phyloP scores from a whole-genome alignment of 2,113 vertebrate genomes.

The Tachuris rubrigastra region DNA sequence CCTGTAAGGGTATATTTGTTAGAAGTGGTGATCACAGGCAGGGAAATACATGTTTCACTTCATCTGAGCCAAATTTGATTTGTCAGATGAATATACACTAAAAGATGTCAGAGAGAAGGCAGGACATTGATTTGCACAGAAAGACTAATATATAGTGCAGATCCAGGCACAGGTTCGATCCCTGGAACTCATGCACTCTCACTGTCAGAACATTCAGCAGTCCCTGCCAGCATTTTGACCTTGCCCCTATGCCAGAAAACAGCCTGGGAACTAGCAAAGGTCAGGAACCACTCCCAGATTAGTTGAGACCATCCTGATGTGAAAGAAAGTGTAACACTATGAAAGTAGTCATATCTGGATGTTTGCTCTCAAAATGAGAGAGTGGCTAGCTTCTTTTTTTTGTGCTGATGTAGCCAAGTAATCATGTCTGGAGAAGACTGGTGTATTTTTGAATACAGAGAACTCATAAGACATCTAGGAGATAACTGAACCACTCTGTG shows the following conservation, averaged over 20 bases:
- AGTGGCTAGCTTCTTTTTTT: neutral
- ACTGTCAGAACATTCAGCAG: neutral
- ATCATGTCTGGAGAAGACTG: neutral
- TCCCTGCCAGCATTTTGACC: neutral
- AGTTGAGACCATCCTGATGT: neutral
- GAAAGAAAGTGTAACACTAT: neutral
- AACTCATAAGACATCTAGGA: neutral
- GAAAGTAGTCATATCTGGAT: neutral
- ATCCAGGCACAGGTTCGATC: neutral
- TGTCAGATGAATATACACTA: neutral
- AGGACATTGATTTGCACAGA: neutral
- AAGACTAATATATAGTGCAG: neutral
- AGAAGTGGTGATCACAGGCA: neutral
- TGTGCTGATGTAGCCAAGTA: neutral
- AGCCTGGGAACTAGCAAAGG: neutral
- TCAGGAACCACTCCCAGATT: neutral
- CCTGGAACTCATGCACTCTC: neutral
- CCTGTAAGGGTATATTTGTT: neutral
- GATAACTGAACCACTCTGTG: neutral
- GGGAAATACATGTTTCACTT: neutral
- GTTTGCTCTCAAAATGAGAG: neutral
- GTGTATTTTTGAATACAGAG: neutral
- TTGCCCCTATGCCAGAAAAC: neutral
- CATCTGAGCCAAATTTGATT: neutral
- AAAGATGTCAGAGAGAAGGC: neutral